phyloP scores from a whole-genome alignment of 2,888 invertebrate genomes.

The Rhaphigaster nebulosa region DNA sequence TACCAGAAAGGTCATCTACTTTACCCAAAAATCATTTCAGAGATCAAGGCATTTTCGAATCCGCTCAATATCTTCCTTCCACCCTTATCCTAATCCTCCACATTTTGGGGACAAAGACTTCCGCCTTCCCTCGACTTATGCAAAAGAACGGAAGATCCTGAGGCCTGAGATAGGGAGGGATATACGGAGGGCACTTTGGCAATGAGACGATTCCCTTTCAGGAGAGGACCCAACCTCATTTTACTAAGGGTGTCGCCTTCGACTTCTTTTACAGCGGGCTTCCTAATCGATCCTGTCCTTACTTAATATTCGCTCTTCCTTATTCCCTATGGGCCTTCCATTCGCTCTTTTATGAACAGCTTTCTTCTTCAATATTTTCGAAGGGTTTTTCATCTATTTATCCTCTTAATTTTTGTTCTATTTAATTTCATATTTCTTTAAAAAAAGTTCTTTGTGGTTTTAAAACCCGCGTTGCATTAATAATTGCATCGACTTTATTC shows the following conservation, averaged over 20 bases:
- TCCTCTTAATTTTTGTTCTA: background rate
- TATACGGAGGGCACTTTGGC: background rate
- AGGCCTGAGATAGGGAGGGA: background rate
- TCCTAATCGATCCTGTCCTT: conserved; percentile 51
- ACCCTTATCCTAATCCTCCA: background rate
- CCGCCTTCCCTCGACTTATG: background rate
- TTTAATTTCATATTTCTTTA: background rate
- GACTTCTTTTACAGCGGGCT: background rate
- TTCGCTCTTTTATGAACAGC: conserved; percentile 47
- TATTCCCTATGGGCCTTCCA: background rate
- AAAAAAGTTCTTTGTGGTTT: background rate
- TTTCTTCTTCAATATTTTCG: conserved; percentile 35
- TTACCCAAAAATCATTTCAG: background rate
- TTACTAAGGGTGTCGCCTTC: conserved; percentile 22
- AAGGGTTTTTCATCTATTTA: background rate
- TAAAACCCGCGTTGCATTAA: background rate
- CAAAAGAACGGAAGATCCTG: background rate
- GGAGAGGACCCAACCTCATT: background rate
- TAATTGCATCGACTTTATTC: background rate
- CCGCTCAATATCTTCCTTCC: background rate
- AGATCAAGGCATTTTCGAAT: background rate
- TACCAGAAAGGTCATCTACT: background rate
- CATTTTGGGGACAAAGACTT: background rate
- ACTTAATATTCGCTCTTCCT: conserved; percentile 47
- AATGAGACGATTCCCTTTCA: conserved; percentile 53